Percentiles rank a stretch among this genome's conserved stretches.
Conservation (phyloP, 2,113 vertebrate species). For the Dromaius novaehollandiae region DNA sequence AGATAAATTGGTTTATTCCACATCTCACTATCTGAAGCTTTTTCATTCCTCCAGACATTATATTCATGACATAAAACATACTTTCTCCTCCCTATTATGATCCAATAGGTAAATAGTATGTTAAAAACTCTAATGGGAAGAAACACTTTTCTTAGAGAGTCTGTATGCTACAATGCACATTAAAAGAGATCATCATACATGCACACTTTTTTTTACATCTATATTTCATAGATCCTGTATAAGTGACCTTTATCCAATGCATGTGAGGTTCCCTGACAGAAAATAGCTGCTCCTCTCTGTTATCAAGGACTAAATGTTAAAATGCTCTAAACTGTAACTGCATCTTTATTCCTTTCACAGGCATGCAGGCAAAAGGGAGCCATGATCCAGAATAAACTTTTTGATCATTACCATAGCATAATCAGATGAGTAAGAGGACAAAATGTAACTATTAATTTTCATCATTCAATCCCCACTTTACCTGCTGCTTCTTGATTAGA, state of each 20-base stretch:
- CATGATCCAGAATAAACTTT: not conserved
- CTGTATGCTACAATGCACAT: not conserved
- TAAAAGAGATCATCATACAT: not conserved
- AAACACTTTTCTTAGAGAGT: not conserved
- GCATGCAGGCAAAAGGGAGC: not conserved
- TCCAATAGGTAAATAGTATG: no score
- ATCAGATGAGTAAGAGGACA: not conserved
- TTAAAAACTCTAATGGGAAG: no score
- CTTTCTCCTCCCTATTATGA: no score
- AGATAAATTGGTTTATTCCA: not conserved
- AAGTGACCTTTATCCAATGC: not conserved
- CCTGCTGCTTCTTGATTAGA: conserved; percentile 72
- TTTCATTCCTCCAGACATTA: not conserved
- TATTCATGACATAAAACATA: no score
- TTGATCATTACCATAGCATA: not conserved
- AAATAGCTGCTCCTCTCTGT: not conserved
- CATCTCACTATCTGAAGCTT: not conserved
- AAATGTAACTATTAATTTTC: not conserved
- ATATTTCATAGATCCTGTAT: not conserved
- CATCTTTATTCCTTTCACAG: not conserved
- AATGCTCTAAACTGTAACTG: not conserved
- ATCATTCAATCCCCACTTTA: conserved; percentile 32
- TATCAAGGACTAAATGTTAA: not conserved
- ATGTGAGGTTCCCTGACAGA: not conserved
- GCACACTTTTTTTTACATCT: not conserved